Evolutionary conservation across 1,140 invertebrate genomes (phyloP).

Genomic region (Anthonomus grandis): DNA sequence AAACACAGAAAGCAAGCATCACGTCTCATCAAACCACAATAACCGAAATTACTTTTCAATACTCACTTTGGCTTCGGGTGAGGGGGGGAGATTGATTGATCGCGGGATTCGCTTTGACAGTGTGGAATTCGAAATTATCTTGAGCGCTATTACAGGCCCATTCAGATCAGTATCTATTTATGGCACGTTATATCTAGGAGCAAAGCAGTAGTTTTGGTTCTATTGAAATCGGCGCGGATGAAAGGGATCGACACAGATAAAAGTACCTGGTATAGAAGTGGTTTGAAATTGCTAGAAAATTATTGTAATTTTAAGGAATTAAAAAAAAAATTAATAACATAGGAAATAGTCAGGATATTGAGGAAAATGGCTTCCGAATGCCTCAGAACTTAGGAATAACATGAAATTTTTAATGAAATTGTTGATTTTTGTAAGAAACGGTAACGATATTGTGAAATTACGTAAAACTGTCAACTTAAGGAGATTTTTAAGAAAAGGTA

Average conservation of each 20-base stretch:
- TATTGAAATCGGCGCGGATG: slow-evolving; percentile 20
- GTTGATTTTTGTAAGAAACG: too few species aligned
- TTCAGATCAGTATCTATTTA: slow-evolving; percentile 20
- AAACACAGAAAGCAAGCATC: slow-evolving; percentile 2
- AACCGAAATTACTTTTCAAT: slow-evolving; percentile 16
- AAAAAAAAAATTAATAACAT: too few species aligned
- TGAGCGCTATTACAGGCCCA: slow-evolving; percentile 12
- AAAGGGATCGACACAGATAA: slow-evolving; percentile 16
- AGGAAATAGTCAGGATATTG: too few species aligned
- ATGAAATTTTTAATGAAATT: too few species aligned
- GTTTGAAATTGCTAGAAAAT: too few species aligned
- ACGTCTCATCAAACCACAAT: slow-evolving; percentile 6
- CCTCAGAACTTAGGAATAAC: too few species aligned
- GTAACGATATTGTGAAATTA: too few species aligned
- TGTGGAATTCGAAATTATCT: slow-evolving; percentile 19
- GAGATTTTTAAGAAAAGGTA: too few species aligned
- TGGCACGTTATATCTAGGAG: slow-evolving; percentile 14
- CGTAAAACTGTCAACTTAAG: too few species aligned
- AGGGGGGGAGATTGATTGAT: slow-evolving; percentile 16
- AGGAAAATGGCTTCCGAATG: too few species aligned
- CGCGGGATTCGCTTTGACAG: slow-evolving; percentile 12
- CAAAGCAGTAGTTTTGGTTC: slow-evolving; percentile 16
- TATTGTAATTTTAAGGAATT: too few species aligned
- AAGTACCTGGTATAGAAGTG: too few species aligned
- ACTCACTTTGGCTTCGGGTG: neutral